A percentile compares a stretch with the other conserved stretches of the same genome.
These are phyloP conservation scores for Hydropsyche betteni DNA, from an alignment of 2,888 invertebrate genomes.

Conservation along the genomic window DNA sequence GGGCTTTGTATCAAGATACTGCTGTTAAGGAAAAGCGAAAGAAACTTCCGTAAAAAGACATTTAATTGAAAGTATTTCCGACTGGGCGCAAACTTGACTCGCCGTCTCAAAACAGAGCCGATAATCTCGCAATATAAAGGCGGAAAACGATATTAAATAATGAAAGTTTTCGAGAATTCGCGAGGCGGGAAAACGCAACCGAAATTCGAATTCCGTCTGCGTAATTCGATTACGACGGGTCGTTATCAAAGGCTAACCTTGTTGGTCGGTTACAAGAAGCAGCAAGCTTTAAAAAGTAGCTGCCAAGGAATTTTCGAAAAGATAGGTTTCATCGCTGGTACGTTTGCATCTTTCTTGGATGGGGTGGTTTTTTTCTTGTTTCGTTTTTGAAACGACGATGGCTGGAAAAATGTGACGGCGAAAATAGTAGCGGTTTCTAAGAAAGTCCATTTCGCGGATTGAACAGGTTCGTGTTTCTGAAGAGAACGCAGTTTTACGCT, in stretches of 20 bases:
- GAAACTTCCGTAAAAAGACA: constrained; percentile 3
- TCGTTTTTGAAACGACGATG: too few species aligned
- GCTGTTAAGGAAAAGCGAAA: not conserved
- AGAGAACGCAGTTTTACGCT: too few species aligned
- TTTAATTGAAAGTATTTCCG: constrained; percentile 31
- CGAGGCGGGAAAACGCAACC: not conserved
- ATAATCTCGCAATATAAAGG: constrained; percentile 26
- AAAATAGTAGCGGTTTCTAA: too few species aligned
- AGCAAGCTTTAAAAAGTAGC: too few species aligned
- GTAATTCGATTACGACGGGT: constrained; percentile 9
- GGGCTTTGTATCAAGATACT: constrained; percentile 3
- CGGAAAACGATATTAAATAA: constrained; percentile 12
- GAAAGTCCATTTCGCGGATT: too few species aligned
- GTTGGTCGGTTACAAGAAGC: too few species aligned
- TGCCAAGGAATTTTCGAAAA: too few species aligned
- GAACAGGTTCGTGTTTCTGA: too few species aligned
- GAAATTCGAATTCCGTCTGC: constrained; percentile 16
- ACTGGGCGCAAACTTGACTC: not conserved
- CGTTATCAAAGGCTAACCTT: constrained; percentile 9
- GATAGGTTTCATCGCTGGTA: too few species aligned
- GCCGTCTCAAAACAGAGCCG: not conserved
- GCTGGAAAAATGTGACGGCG: too few species aligned
- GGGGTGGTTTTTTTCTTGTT: too few species aligned
- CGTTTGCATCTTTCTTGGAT: too few species aligned
- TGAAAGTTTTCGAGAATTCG: constrained; percentile 19